Base-by-base conservation (phyloP, 2,888 invertebrate species). In the Seira sanloemensis region DNA sequence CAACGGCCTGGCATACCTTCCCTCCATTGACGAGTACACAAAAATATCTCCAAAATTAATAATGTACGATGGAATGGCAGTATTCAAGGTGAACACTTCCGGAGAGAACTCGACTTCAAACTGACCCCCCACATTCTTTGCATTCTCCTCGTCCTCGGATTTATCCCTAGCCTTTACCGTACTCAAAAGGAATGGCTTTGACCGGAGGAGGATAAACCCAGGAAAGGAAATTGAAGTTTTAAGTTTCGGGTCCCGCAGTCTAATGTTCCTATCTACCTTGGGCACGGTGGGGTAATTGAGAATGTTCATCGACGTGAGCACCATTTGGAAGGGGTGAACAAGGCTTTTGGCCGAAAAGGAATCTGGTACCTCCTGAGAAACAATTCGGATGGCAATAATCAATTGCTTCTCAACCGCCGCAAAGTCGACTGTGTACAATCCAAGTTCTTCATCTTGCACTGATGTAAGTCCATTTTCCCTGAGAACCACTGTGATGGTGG, bases 51-150 rank as follows among this genome's bases (percentile, higher is more conserved):
- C 82, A 16, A 83, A 46, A 21, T 85, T 69, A 9, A 87, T 54
- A 4, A 88, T 84, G 71, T 85, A 87, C 0, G 85, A 80, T 9
- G 84, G 77, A n/a, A 87, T 27, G 0, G 88, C 86, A n/a, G 87
- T 86, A 37, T 86, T 86, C 23, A 86, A 71, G 0, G 86, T 67
- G 54, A 50, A 86, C 0, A 87, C 23, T 23, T 76, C 19, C 2
- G 75, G 65, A 19, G 58, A 18, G 46, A 26, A 82, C 7, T 75
- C 66, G 0, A 68, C 26, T 24, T 27, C n/a, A 5, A 46, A 46
- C 0, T 19, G 18, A n/a, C 78, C 74, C 9, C n/a, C 1, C 9
- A 80, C 65, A 1, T 46, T 18, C 26, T 16, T 26, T 0, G 27
- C 7, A 19, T 75, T 24, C 16, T 58, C 69, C 1, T 58, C 50